phyloP scores from a whole-genome alignment of 2,113 vertebrate genomes.

The Leptodactylus fuscus region DNA sequence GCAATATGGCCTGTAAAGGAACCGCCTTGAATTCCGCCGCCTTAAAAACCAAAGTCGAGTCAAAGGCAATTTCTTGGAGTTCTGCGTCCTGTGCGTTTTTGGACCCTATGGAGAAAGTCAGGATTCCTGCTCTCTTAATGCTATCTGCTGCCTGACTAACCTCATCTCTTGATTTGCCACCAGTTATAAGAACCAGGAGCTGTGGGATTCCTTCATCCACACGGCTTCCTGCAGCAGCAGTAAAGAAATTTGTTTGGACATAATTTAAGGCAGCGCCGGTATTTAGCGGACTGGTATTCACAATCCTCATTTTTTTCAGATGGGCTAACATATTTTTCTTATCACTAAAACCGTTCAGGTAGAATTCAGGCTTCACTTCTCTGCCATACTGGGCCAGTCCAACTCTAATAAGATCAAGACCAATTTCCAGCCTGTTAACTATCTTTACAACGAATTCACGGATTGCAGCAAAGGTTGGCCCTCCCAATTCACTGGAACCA shows the following conservation, averaged over 20 bases:
- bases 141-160: slow-evolving; percentile 74
- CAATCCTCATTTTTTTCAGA: slow-evolving; percentile 73
- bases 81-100: slow-evolving; percentile 73
- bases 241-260: slow-evolving; percentile 82
- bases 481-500: slow-evolving; percentile 80
- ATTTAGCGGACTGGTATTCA: slow-evolving; percentile 74
- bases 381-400: slow-evolving; percentile 84
- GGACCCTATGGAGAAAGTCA: slow-evolving; percentile 81
- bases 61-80: slow-evolving; percentile 82
- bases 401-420: slow-evolving; percentile 85
- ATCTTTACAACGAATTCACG: slow-evolving; percentile 84
- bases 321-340: slow-evolving; percentile 71
- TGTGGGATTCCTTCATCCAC: slow-evolving; percentile 79
- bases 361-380: slow-evolving; percentile 78
- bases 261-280: slow-evolving; percentile 86
- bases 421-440: slow-evolving; percentile 84
- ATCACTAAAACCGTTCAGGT: slow-evolving; percentile 77
- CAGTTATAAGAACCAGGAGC: slow-evolving; percentile 86
- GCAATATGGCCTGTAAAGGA: slow-evolving; percentile 70
- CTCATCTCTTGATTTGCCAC: slow-evolving; percentile 84
- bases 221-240: slow-evolving; percentile 78
- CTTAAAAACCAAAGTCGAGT: slow-evolving; percentile 72
- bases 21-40: slow-evolving; percentile 75
- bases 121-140: slow-evolving; percentile 76
- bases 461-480: slow-evolving; percentile 72